These are phyloP conservation scores for Himalopsyche kuldschensis DNA, from an alignment of 2,888 invertebrate genomes.

Conservation along the genomic window DNA sequence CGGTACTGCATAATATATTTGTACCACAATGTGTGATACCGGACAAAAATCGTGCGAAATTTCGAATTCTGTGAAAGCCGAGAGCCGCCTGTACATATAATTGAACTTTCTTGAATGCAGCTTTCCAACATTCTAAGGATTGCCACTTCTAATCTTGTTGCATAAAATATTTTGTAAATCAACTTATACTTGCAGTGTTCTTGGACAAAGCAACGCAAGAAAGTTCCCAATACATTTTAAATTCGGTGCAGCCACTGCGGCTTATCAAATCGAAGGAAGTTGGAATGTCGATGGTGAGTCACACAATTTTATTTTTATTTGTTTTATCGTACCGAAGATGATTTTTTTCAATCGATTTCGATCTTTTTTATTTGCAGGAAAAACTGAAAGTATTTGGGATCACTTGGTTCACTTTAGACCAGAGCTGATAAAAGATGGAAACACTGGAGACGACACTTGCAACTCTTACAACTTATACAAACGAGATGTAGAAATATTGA, in stretches of 20 bases:
- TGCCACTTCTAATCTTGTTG: no score
- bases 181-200: background rate
- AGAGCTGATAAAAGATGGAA: constrained; percentile 38
- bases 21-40: no score
- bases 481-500: constrained; percentile 47
- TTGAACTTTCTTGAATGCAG: no score
- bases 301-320: background rate
- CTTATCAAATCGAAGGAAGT: constrained; percentile 36
- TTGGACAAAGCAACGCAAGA: background rate
- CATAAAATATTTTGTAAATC: background rate
- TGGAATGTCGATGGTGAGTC: constrained; percentile 32
- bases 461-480: constrained; percentile 61
- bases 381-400: constrained; percentile 56
- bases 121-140: no score
- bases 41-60: no score
- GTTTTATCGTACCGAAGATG: background rate
- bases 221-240: constrained; percentile 28
- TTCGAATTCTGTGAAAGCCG: no score
- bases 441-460: constrained; percentile 60
- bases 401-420: constrained; percentile 41
- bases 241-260: constrained; percentile 33
- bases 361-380: constrained; percentile 41
- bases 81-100: no score
- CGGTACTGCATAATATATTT: no score
- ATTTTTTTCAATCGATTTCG: background rate